Percentiles rank a stretch among this genome's conserved stretches.
phyloP scores from a whole-genome alignment of 2,113 vertebrate genomes.

The Alethe castanea region DNA sequence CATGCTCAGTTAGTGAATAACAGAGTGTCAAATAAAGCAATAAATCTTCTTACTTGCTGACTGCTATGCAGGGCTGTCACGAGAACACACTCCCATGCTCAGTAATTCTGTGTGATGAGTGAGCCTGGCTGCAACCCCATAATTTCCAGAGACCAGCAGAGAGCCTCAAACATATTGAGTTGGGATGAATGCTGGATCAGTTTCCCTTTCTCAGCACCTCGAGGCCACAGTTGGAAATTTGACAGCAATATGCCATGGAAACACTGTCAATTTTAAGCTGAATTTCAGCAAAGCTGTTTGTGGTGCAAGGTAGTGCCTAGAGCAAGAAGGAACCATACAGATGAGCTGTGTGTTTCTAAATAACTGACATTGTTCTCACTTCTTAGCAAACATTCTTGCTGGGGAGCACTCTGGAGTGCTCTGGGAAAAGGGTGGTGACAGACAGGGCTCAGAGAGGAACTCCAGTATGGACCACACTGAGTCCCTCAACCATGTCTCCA shows the following conservation, averaged over 20 bases:
- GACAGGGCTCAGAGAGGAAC: background rate
- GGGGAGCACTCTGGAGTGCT: background rate
- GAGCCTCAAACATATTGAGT: slow-evolving; percentile 64
- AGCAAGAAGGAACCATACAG: background rate
- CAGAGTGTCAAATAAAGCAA: slow-evolving; percentile 82
- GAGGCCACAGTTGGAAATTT: slow-evolving; percentile 45
- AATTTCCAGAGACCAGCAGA: slow-evolving; percentile 57
- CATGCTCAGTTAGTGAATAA: slow-evolving; percentile 81
- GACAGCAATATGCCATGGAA: slow-evolving; percentile 49
- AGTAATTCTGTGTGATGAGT: slow-evolving; percentile 77
- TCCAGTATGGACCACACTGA: background rate
- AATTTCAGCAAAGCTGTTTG: background rate
- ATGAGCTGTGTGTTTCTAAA: background rate
- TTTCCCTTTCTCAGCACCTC: slow-evolving; percentile 20
- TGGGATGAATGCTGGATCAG: slow-evolving; percentile 33
- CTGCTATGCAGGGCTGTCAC: slow-evolving; percentile 69
- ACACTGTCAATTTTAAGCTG: slow-evolving; percentile 28
- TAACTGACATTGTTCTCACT: background rate
- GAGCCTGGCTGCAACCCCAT: slow-evolving; percentile 55
- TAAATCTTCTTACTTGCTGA: slow-evolving; percentile 89
- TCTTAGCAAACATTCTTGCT: background rate
- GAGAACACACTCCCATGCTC: slow-evolving; percentile 18
- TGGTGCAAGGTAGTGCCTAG: background rate
- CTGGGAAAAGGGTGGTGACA: background rate
- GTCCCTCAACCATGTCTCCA: background rate